Evolutionary conservation across 2,888 invertebrate genomes (phyloP).

Genomic region (Andrena minutula): DNA sequence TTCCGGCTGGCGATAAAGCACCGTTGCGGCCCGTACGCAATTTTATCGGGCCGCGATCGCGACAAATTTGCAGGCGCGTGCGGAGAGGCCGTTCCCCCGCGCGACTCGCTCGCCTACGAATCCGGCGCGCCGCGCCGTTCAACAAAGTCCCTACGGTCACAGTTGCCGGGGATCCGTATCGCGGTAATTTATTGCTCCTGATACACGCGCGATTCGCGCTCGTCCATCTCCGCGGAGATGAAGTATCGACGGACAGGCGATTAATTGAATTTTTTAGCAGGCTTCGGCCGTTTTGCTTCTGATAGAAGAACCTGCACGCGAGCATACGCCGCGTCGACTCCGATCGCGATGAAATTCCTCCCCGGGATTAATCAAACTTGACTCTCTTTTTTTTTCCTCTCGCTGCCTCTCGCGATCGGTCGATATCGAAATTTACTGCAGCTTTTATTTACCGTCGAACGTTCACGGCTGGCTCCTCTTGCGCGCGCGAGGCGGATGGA

Average conservation of each 20-base stretch:
- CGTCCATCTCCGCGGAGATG: slow-evolving; percentile 46
- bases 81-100: slow-evolving; percentile 20
- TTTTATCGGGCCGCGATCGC: slow-evolving; percentile 54
- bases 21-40: slow-evolving; percentile 23
- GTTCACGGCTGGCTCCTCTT: not conserved
- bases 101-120: slow-evolving; percentile 33
- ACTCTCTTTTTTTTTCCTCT: not conserved
- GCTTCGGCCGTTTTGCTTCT: slow-evolving; percentile 9
- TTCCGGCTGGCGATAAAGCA: slow-evolving; percentile 51
- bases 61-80: slow-evolving; percentile 40
- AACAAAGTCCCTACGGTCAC: slow-evolving; percentile 23
- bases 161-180: slow-evolving; percentile 10
- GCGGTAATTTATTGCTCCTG: slow-evolving; percentile 47
- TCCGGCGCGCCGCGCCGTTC: slow-evolving; percentile 8
- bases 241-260: slow-evolving; percentile 46
- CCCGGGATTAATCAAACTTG: slow-evolving; percentile 13
- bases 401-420: not conserved
- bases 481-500: not conserved
- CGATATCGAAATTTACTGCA: not conserved
- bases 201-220: slow-evolving; percentile 42
- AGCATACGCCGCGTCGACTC: slow-evolving; percentile 13
- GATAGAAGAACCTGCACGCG: slow-evolving; percentile 20
- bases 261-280: slow-evolving; percentile 52
- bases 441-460: slow-evolving; percentile 4
- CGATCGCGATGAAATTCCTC: slow-evolving; percentile 20